phyloP scores from a whole-genome alignment of 2,797 vertebrate species.

The Anolis apletophallus region DNA sequence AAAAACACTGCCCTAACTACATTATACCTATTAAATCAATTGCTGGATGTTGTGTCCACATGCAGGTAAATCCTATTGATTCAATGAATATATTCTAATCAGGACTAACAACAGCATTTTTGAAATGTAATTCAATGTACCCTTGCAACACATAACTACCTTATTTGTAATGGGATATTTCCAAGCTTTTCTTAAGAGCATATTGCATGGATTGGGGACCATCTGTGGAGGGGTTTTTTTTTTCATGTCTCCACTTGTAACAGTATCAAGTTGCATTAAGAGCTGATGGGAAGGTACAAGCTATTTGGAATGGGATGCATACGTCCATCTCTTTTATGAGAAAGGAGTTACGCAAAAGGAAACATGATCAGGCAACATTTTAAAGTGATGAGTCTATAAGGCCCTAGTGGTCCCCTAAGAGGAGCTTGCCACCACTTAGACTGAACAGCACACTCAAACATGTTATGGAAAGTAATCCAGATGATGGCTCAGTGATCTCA shows the following conservation, averaged over 20 bases:
- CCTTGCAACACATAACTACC: not conserved
- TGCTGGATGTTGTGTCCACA: no score
- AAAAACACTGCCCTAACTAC: no score
- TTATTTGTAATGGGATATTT: not conserved
- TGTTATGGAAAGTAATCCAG: constrained; percentile 16
- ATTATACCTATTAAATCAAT: no score
- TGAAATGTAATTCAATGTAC: not conserved
- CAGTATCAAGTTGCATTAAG: not conserved
- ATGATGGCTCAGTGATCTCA: constrained; percentile 1
- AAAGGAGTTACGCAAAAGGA: not conserved
- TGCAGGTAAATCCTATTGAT: no score
- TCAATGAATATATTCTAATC: not conserved
- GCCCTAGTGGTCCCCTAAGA: not conserved
- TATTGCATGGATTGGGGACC: not conserved
- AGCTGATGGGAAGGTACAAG: not conserved
- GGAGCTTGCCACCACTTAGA: constrained; percentile 4
- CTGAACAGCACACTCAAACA: not conserved
- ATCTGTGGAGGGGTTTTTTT: not conserved
- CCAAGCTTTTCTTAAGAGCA: not conserved
- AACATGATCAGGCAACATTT: constrained; percentile 18
- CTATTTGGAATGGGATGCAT: not conserved
- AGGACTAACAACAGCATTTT: not conserved
- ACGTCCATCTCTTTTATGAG: not conserved
- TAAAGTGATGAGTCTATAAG: not conserved
- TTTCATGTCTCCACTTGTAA: not conserved